Evolutionary conservation across 1,140 invertebrate species (phyloP).

Genomic region (Druon quercuslanigerum): DNA sequence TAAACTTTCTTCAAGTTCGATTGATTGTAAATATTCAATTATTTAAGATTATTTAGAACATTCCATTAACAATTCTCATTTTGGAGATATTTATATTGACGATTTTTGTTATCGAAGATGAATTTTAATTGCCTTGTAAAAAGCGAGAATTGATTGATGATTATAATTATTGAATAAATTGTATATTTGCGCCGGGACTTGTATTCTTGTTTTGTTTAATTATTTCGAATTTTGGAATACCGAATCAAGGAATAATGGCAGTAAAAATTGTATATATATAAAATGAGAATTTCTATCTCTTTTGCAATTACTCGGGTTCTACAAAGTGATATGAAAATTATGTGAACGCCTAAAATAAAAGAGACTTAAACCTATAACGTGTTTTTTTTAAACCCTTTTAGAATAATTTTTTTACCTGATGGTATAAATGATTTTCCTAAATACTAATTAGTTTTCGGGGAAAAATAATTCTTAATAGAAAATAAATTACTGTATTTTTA

Average conservation of each 20-base stretch:
- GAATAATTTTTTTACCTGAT: background rate
- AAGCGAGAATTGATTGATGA: background rate
- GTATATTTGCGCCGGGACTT: background rate
- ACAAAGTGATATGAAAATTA: slow-evolving; percentile 23
- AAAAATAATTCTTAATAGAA: too few species aligned
- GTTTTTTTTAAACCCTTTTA: background rate
- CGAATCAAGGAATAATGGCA: background rate
- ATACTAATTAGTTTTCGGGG: too few species aligned
- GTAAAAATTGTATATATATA: background rate
- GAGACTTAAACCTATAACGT: slow-evolving; percentile 3
- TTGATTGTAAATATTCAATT: slow-evolving; percentile 15
- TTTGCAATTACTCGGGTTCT: slow-evolving; percentile 13
- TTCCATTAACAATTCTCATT: slow-evolving; percentile 26
- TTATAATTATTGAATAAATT: background rate
- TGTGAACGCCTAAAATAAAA: slow-evolving; percentile 22
- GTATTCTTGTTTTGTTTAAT: background rate
- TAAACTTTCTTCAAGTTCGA: slow-evolving; percentile 20
- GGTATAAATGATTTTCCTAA: too few species aligned
- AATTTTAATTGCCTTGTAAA: background rate
- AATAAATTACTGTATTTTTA: too few species aligned
- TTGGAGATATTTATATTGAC: background rate
- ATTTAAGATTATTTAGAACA: background rate
- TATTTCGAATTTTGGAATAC: background rate
- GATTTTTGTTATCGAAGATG: background rate
- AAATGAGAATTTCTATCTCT: slow-evolving; percentile 10